Evolutionary conservation across 2,113 vertebrate species (phyloP).

Genomic region (Cinclus cinclus): DNA sequence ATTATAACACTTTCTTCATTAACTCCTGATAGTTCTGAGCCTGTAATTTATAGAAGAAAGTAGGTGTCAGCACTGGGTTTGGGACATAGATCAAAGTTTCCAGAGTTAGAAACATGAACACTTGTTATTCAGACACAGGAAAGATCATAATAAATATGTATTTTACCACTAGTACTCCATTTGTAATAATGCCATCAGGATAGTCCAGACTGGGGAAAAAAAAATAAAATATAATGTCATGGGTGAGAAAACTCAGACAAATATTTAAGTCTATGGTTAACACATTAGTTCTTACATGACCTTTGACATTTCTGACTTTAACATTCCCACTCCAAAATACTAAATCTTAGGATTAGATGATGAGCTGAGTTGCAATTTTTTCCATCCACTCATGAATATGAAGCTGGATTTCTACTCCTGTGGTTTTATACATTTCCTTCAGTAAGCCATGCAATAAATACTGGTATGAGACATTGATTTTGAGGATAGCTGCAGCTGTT

Average conservation of each 20-base stretch:
- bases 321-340: neutral
- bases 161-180: slow-evolving; percentile 85
- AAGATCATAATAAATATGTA: neutral
- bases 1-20: neutral
- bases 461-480: neutral
- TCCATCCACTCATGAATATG: neutral
- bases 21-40: neutral
- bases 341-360: neutral
- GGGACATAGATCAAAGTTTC: neutral
- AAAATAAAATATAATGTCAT: slow-evolving; percentile 41
- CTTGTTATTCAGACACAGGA: neutral
- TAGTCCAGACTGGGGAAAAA: slow-evolving; percentile 70
- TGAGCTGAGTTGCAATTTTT: neutral
- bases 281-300: neutral
- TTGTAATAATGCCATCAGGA: slow-evolving; percentile 74
- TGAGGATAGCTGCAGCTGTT: neutral
- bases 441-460: neutral
- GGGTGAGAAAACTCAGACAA: neutral
- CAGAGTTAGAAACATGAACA: neutral
- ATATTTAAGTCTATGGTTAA: neutral
- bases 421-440: neutral
- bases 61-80: neutral
- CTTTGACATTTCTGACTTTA: neutral
- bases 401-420: neutral
- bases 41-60: neutral